A percentile compares a stretch with the other conserved stretches of the same genome.
Conservation (phyloP, 2,888 invertebrate species). For the Nebria salina region DNA sequence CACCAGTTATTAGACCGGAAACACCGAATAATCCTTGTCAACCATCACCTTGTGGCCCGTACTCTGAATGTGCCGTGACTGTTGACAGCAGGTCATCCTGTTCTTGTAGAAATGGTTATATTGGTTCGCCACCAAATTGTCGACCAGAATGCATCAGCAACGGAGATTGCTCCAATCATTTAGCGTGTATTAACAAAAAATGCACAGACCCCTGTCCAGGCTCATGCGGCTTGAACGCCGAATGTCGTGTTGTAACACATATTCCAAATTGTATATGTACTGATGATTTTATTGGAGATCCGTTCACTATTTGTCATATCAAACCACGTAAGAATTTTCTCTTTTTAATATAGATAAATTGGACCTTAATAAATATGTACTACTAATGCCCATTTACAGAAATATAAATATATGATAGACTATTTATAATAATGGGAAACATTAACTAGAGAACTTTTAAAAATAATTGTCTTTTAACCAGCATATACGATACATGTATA, state of each 20-base stretch:
- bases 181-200: conserved; percentile 76
- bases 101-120: conserved; percentile 75
- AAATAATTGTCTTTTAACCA: neutral
- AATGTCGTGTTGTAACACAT: conserved; percentile 78
- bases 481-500: too few relatives aligned
- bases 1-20: conserved; percentile 36
- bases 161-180: conserved; percentile 74
- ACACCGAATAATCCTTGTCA: conserved; percentile 68
- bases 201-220: conserved; percentile 80
- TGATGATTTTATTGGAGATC: conserved; percentile 73
- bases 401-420: neutral
- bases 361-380: neutral
- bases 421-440: neutral
- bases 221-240: conserved; percentile 76
- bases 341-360: neutral
- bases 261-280: conserved; percentile 79
- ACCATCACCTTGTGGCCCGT: conserved; percentile 76
- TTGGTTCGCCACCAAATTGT: conserved; percentile 76
- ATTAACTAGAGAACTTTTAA: neutral
- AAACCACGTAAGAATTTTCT: conserved; percentile 66
- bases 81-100: conserved; percentile 71
- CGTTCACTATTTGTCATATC: conserved; percentile 69
- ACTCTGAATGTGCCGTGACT: conserved; percentile 67
- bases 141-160: conserved; percentile 80
- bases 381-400: neutral